Evolutionary conservation across 2,797 vertebrate genomes (phyloP).

Genomic region (Cyprinodon diabolis): DNA sequence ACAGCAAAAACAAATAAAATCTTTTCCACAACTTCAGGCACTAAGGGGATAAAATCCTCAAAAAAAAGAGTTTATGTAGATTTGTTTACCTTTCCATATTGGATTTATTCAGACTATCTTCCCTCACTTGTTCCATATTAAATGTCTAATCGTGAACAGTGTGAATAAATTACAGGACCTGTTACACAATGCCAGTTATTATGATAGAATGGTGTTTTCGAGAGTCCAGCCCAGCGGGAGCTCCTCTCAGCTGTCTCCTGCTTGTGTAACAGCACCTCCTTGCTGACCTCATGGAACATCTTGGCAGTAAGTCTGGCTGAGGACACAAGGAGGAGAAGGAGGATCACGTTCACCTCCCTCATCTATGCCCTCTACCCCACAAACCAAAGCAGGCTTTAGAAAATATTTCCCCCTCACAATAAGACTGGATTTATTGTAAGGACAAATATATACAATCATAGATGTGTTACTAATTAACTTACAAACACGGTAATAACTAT

Average conservation of each 20-base stretch:
- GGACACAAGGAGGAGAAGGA: conserved; percentile 41
- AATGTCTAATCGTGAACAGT: background rate
- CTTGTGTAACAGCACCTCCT: conserved; percentile 60
- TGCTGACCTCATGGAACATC: conserved; percentile 65
- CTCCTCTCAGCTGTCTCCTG: conserved; percentile 56
- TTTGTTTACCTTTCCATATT: background rate
- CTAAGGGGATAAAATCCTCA: too few relatives aligned
- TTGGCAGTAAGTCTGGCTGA: conserved; percentile 32
- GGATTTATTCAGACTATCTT: background rate
- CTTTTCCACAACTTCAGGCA: too few relatives aligned
- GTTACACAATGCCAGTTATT: background rate
- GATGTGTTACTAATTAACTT: background rate
- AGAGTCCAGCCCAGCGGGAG: conserved; percentile 23
- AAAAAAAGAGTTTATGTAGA: background rate
- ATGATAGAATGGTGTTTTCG: background rate
- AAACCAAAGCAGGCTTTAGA: background rate
- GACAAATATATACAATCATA: background rate
- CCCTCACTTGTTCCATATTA: background rate
- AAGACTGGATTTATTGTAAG: background rate
- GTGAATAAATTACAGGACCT: background rate
- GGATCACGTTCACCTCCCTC: conserved; percentile 43
- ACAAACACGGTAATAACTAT: background rate
- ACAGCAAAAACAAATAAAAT: too few relatives aligned
- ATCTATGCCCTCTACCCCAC: conserved; percentile 25
- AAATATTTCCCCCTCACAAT: conserved; percentile 8